Base-by-base conservation (phyloP, 2,113 vertebrate genomes). In the Numida meleagris region DNA sequence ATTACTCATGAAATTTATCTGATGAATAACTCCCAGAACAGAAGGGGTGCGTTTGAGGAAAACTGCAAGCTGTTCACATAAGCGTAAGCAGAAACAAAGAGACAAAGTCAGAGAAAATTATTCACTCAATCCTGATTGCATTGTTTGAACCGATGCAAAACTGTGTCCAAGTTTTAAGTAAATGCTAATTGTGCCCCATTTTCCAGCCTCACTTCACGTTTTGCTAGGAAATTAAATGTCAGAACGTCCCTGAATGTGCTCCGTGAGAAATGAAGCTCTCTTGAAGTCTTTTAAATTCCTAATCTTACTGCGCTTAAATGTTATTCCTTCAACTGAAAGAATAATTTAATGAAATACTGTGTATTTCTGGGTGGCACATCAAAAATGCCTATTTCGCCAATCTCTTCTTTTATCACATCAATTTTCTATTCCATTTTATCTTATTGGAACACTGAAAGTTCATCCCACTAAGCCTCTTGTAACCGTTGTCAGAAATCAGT, bases 141-240 rank as follows among this genome's bases (percentile, higher is more conserved):
- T 72, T 81, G 88, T 84, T 65, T 75, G 82, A 84, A 51, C 51
- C 4, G 6, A 63, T 31, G 76, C 61, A 48, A 86, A 48, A 51
- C 34, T 51, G 43, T 4, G 45, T 34, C 72, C 43, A 14, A 53
- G 66, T 65, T 91, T 72, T 51, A 68, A 84, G 91, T 34, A 78
- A 90, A 91, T 72, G 68, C 81, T 96, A 94, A 96, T 92, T 95
- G 76, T 82, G 68, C 68, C 80, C 73, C 80, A 70, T 88, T 95
- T 88, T 68, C 70, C 10, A 73, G 85, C 73, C 71, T 75, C 2
- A 0, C 51, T 94, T 86, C 72, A 33, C 21, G 18, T 78, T 77
- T 53, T 43, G 68, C 86, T 90, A 31, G 62, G 93, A 91, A 96
- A 95, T 95, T 75, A 93, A 77, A 95, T 95, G 95, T 86, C 95